A percentile compares a stretch with the other conserved stretches of the same genome.
phyloP scores from a whole-genome alignment of 2,113 vertebrate species.

The Polypterus bichir region DNA sequence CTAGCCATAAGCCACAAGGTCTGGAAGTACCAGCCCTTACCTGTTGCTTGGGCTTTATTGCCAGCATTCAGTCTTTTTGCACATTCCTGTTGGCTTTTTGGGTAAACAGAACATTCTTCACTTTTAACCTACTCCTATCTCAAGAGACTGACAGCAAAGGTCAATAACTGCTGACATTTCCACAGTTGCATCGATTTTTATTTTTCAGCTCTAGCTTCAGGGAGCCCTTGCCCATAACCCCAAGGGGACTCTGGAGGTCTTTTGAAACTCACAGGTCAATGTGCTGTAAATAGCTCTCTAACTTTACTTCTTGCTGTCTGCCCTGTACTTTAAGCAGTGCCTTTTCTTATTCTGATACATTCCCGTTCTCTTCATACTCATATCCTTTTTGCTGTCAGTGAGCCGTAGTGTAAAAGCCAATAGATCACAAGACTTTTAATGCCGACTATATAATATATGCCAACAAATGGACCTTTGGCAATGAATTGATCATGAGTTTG shows the following conservation, averaged over 20 bases:
- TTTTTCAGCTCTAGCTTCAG: constrained; percentile 32
- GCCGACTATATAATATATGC: no score
- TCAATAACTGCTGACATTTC: constrained; percentile 50
- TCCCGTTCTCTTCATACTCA: no score
- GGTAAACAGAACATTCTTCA: constrained; percentile 1
- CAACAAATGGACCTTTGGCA: no score
- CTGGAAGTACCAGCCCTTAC: no score
- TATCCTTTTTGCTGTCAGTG: no score
- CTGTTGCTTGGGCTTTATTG: no score
- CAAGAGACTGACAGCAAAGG: constrained; percentile 43
- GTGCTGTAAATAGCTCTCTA: constrained; percentile 49
- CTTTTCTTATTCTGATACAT: no score
- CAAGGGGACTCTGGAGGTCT: constrained; percentile 17
- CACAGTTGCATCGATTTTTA: constrained; percentile 45
- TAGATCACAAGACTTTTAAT: no score
- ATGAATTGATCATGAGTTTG: no score
- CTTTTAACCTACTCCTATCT: constrained; percentile 20
- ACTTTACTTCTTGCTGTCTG: constrained; percentile 11
- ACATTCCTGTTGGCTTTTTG: constrained; percentile 5
- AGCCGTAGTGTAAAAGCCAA: no score
- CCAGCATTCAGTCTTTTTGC: not conserved
- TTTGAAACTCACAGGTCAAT: constrained; percentile 34
- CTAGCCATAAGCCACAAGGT: no score
- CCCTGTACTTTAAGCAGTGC: not conserved
- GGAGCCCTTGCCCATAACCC: not conserved